Evolutionary conservation across 2,888 invertebrate species (phyloP), one percentile per base, ranked within the genome.

Genomic region (Carterocephalus palaemon): DNA sequence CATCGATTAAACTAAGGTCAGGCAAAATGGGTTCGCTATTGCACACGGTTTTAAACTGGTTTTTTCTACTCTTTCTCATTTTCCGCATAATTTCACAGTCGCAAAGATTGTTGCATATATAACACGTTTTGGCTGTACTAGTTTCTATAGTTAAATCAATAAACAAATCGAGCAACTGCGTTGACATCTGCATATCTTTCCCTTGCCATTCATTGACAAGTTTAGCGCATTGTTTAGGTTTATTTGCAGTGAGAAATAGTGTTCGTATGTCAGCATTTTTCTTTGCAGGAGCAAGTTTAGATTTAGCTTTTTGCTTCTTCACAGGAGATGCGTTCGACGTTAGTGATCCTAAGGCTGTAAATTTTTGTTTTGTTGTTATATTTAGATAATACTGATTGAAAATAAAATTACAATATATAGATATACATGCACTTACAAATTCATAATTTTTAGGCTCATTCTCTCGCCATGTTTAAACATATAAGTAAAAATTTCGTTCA

Each of bases 261-360:
- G 85, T 83, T 62, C 90, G 72, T 17, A 90, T 89, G 47, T 90
- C 90, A 1, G 87, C 81, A 61, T 89, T 79, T 67, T 82, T 79
- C 2, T 50, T 83, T 2, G 47, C 12, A 12, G 50, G 7, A 1
- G 57, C 5, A 2, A 46, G 10, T 55, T 75, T 43, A 15, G 22
- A 17, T 19, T 46, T 38, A n/a, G 17, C 24, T 4, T 31, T 79
- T 22, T 61, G 62, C 4, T 47, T 12, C 55, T 63, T 65, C 5
- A 41, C 13, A 2, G 64, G 64, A 3, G 63, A 56, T 10, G 1
- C 16, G 16, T 13, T 22, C 22, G 31, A n/a, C 4, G 7, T 67
- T 59, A 75, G 74, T 10, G 69, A 65, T 28, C 46, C 51, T 47
- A 73, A 68, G 31, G 59, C 80, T 80, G 65, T 2, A 64, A 68